Conservation (phyloP, 2,888 invertebrate genomes). For the Andricus curvator region DNA sequence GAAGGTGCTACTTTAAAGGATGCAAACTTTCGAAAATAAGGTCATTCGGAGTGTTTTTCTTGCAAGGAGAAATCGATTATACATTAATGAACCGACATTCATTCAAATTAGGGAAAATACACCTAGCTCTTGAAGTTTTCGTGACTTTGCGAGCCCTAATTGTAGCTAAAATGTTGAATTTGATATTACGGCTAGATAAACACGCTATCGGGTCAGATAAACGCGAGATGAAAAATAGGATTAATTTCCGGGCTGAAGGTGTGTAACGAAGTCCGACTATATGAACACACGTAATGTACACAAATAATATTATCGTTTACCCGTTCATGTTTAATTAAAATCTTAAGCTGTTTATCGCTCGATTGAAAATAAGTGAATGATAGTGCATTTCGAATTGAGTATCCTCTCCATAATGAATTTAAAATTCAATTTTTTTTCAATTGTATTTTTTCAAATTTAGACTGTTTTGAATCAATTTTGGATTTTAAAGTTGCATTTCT, state of each 20-base stretch:
- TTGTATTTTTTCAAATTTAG: no score
- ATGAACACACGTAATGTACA: conserved; percentile 10
- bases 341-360: background rate
- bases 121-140: conserved; percentile 13
- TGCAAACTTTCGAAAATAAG: background rate
- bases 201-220: conserved; percentile 31
- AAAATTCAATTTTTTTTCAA: no score
- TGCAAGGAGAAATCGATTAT: conserved; percentile 17
- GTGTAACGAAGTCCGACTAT: background rate
- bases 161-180: conserved; percentile 35
- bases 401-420: no score
- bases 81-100: background rate
- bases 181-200: conserved; percentile 36
- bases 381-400: no score
- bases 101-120: conserved; percentile 8
- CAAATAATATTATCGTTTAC: conserved; percentile 18
- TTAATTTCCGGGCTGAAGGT: conserved; percentile 25
- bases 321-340: background rate
- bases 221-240: conserved; percentile 25
- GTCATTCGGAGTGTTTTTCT: background rate
- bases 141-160: conserved; percentile 23
- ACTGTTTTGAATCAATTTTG: no score
- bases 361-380: no score
- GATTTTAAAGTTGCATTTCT: no score
- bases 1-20: background rate